These are phyloP conservation scores for Pycnonotus jocosus DNA, from an alignment of 2,113 vertebrate species.

Conservation along the genomic window DNA sequence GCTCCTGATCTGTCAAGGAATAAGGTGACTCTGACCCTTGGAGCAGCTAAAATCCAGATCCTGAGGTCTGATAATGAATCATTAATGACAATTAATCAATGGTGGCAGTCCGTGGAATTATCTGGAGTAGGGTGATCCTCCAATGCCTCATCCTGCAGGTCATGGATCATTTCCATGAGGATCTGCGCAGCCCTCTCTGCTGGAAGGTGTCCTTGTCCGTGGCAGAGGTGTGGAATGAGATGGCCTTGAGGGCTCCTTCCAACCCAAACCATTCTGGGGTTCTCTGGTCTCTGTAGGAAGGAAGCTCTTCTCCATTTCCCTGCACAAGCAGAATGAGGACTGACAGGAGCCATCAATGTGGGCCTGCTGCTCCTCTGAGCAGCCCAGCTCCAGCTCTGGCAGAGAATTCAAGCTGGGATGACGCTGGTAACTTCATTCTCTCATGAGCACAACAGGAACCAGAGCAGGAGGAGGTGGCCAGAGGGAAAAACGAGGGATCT, in stretches of 20 bases:
- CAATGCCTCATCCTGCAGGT: not conserved
- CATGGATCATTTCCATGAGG: not conserved
- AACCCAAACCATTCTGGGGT: not conserved
- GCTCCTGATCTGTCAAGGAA: not conserved
- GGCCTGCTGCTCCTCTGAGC: not conserved
- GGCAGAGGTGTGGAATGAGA: not conserved
- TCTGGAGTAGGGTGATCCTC: not conserved
- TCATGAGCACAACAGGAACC: not conserved
- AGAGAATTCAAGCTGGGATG: not conserved
- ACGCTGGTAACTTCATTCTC: not conserved
- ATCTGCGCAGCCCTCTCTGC: not conserved
- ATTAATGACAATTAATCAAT: not conserved
- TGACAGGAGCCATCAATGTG: not conserved
- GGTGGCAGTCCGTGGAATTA: not conserved
- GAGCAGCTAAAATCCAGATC: not conserved
- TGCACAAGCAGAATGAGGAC: not conserved
- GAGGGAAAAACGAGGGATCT: not conserved
- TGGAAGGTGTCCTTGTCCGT: not conserved
- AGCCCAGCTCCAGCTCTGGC: not conserved
- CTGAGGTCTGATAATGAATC: not conserved
- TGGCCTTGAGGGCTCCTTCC: not conserved
- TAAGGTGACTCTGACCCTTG: not conserved
- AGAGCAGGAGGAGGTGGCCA: not conserved
- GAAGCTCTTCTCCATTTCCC: not conserved
- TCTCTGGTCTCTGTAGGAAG: not conserved